Evolutionary conservation across 2,113 vertebrate species (phyloP).

Genomic region (Gadus macrocephalus): DNA sequence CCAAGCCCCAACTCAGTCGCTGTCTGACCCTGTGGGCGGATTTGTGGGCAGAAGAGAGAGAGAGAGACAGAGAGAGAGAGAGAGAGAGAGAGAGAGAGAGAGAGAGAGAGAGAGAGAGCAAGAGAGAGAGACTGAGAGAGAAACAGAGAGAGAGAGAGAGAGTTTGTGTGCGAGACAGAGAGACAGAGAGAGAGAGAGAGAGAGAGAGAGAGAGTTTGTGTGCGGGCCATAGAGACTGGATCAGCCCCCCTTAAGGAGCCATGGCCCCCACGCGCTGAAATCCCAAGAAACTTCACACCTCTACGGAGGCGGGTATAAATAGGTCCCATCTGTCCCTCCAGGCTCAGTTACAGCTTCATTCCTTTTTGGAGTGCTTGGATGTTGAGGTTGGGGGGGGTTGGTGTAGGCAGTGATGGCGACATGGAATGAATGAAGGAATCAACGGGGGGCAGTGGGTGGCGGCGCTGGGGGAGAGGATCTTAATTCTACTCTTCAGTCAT

Average conservation of each 20-base stretch:
- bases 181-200: conserved; percentile 37
- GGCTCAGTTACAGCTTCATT: conserved; percentile 74
- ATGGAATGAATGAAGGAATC: conserved; percentile 51
- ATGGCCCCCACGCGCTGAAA: conserved; percentile 53
- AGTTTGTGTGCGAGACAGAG: conserved; percentile 34
- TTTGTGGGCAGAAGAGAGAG: conserved; percentile 23
- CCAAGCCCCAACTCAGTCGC: conserved; percentile 58
- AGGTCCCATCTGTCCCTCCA: conserved; percentile 73
- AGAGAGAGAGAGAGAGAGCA: conserved; percentile 19
- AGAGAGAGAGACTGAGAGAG: conserved; percentile 28
- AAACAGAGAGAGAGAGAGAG: conserved; percentile 18
- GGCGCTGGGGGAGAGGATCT: conserved; percentile 18
- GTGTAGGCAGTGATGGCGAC: conserved; percentile 13
- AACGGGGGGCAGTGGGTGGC: conserved; percentile 1
- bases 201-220: conserved; percentile 32
- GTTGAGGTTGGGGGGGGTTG: conserved; percentile 4
- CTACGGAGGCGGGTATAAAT: conserved; percentile 69
- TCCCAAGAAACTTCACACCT: conserved; percentile 79
- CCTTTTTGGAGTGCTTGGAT: conserved; percentile 59
- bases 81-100: conserved; percentile 20
- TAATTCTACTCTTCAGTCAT: conserved; percentile 44
- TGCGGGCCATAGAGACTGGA: conserved; percentile 42
- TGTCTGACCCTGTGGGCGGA: conserved; percentile 31
- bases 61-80: conserved; percentile 29
- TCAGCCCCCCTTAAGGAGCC: conserved; percentile 73